These are phyloP conservation scores for Pissodes strobi DNA, from an alignment of 1,140 invertebrate genomes.

Conservation along the genomic window DNA sequence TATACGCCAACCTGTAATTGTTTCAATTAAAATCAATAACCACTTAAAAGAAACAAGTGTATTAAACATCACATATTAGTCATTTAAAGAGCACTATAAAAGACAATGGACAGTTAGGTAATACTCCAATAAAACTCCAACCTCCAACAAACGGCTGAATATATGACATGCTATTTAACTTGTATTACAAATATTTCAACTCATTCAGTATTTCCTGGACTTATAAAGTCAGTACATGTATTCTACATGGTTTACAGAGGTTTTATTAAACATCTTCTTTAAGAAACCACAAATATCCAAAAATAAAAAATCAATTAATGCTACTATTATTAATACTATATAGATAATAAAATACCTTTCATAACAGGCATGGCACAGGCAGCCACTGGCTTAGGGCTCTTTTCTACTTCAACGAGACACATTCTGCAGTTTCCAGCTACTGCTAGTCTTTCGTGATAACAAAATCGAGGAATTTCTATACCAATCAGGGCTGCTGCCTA, in stretches of 20 bases:
- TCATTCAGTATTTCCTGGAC: neutral
- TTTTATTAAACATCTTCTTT: no score
- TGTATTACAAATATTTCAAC: neutral
- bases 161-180: no score
- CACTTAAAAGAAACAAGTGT: neutral
- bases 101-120: neutral
- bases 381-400: conserved; percentile 91
- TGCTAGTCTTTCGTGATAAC: conserved; percentile 97
- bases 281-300: neutral
- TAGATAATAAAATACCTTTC: conserved; percentile 72
- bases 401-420: conserved; percentile 99
- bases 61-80: no score
- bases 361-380: conserved; percentile 99
- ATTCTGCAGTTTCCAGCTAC: conserved; percentile 99
- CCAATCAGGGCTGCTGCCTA: conserved; percentile 90
- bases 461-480: conserved; percentile 99
- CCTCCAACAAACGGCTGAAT: no score
- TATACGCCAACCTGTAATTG: conserved; percentile 69
- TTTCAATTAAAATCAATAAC: neutral
- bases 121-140: neutral
- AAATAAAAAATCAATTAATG: neutral
- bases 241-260: no score
- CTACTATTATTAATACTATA: neutral
- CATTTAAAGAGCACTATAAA: neutral
- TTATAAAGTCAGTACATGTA: neutral